phyloP scores from a whole-genome alignment of 2,797 vertebrate genomes.

The Eulemur mongoz region DNA sequence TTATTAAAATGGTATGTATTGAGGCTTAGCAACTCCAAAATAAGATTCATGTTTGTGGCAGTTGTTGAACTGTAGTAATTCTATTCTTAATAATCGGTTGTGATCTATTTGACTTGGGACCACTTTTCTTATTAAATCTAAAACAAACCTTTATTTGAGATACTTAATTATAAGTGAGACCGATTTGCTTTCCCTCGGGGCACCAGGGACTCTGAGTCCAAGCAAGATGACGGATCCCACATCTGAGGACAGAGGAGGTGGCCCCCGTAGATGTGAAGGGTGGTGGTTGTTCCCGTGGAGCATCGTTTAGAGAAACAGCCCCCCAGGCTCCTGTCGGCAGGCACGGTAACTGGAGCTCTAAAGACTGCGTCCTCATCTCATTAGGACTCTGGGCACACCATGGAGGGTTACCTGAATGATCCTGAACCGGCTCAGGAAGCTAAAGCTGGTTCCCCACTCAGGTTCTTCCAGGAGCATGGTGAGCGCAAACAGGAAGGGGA shows the following conservation, averaged over 20 bases:
- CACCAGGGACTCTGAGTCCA: conserved; percentile 52
- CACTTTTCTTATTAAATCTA: conserved; percentile 83
- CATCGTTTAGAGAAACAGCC: conserved; percentile 9
- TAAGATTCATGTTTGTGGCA: conserved; percentile 61
- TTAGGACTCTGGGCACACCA: rapidly evolving
- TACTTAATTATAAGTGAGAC: conserved; percentile 79
- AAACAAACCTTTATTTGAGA: conserved; percentile 82
- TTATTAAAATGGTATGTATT: conserved; percentile 84
- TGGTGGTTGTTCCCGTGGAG: conserved; percentile 55
- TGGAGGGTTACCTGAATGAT: background rate
- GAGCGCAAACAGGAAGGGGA: background rate
- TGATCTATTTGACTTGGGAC: conserved; percentile 85
- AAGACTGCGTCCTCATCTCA: background rate
- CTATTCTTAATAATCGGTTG: conserved; percentile 83
- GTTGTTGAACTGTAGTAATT: conserved; percentile 77
- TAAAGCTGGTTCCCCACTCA: background rate
- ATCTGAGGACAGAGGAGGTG: rapidly evolving
- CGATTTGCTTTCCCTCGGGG: conserved; percentile 60
- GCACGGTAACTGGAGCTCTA: background rate
- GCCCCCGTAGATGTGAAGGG: conserved; percentile 42
- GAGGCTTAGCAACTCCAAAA: conserved; percentile 76
- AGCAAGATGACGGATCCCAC: background rate
- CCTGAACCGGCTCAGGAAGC: background rate
- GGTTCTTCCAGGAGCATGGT: background rate
- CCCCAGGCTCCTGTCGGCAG: conserved; percentile 45